phyloP scores from a whole-genome alignment of 2,888 invertebrate genomes.

The Scotopteryx bipunctaria region DNA sequence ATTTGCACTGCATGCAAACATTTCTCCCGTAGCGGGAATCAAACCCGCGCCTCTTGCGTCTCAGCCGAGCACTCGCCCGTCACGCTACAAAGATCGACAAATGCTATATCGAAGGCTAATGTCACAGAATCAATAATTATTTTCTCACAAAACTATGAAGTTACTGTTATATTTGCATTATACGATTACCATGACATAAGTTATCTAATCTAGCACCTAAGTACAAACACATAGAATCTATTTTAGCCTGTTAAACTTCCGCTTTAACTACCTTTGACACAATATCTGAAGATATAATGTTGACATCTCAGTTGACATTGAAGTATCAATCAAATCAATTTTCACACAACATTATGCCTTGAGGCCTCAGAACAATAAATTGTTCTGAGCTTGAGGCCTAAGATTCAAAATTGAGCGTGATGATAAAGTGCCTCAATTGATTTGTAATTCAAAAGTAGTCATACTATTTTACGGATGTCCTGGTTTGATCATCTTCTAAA shows the following conservation, averaged over 20 bases:
- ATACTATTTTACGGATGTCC: constrained; percentile 28
- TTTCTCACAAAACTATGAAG: constrained; percentile 29
- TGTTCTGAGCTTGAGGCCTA: not conserved
- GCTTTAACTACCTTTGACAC: constrained; percentile 50
- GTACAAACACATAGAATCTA: constrained; percentile 13
- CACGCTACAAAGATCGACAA: too few species aligned
- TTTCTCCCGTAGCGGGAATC: too few species aligned
- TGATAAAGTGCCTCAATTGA: constrained; percentile 22
- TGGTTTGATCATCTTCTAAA: constrained; percentile 25
- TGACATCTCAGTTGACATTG: constrained; percentile 46
- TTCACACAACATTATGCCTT: too few species aligned
- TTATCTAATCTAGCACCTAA: constrained; percentile 20
- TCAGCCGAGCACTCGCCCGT: too few species aligned
- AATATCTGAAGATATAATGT: constrained; percentile 45
- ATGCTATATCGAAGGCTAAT: constrained; percentile 29
- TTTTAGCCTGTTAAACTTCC: constrained; percentile 41
- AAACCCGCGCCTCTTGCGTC: too few species aligned
- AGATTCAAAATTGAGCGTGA: constrained; percentile 3
- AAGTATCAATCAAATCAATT: constrained; percentile 28
- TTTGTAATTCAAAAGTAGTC: constrained; percentile 23
- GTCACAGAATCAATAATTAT: constrained; percentile 20
- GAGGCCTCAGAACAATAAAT: too few species aligned
- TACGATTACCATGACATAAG: constrained; percentile 34
- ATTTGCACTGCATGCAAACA: too few species aligned
- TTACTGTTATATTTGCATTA: constrained; percentile 24